These are phyloP conservation scores for Ceratina japonica DNA, from an alignment of 1,140 invertebrate genomes.

Conservation along the genomic window DNA sequence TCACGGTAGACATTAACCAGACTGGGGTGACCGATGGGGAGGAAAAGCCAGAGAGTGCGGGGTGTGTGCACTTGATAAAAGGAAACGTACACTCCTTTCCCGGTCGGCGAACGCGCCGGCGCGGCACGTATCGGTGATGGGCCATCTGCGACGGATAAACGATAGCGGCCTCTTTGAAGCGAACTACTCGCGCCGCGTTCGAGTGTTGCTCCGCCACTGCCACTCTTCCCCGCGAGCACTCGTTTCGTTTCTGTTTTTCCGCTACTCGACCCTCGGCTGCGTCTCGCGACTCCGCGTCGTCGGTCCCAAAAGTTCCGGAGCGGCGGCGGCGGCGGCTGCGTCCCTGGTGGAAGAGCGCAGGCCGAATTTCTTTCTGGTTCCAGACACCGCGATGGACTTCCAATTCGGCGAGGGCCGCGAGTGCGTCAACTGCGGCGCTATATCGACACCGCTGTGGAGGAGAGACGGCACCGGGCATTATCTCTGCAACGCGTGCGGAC, in stretches of 20 bases:
- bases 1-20: conserved; percentile 25
- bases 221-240: conserved; percentile 6
- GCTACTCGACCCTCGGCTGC: not conserved
- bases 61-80: conserved; percentile 8
- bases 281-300: not conserved
- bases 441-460: conserved; percentile 96
- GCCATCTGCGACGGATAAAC: conserved; percentile 72
- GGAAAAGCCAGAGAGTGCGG: conserved; percentile 4
- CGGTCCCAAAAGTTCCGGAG: not conserved
- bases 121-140: conserved; percentile 31
- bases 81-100: conserved; percentile 41
- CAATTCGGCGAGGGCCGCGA: conserved; percentile 93
- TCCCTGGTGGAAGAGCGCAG: not conserved
- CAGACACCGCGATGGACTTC: conserved; percentile 89
- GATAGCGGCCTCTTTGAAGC: conserved; percentile 73
- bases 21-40: not conserved
- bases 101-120: conserved; percentile 17
- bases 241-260: not conserved
- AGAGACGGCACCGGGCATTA: conserved; percentile 98
- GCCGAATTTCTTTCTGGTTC: conserved; percentile 48
- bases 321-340: too few species aligned
- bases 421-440: conserved; percentile 98
- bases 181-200: conserved; percentile 58
- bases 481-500: conserved; percentile 97
- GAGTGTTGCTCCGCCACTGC: conserved; percentile 52